phyloP scores from a whole-genome alignment of 92 coral and sea anemone species.

The Umimayanthus chanpuru region DNA sequence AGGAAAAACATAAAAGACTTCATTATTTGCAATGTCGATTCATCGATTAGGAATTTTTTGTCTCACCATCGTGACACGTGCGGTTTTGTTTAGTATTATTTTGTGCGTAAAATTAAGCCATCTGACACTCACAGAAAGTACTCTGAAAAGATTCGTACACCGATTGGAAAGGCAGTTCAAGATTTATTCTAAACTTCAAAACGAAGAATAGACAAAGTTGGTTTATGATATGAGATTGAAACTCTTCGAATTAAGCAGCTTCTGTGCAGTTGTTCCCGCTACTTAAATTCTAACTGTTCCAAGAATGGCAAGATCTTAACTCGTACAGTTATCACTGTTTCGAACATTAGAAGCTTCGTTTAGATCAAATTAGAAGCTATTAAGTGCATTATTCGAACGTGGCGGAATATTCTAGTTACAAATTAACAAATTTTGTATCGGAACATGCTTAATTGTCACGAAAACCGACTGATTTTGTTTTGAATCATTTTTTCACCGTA shows the following conservation, averaged over 20 bases:
- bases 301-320: conserved; percentile 15
- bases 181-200: background rate
- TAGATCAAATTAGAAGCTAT: conserved; percentile 31
- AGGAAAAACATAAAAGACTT: conserved; percentile 15
- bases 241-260: background rate
- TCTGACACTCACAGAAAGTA: conserved; percentile 17
- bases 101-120: conserved; percentile 17
- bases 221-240: background rate
- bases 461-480: conserved; percentile 25
- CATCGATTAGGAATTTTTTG: conserved; percentile 43
- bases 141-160: conserved; percentile 11
- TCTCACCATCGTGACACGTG: conserved; percentile 43
- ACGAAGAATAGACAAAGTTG: conserved; percentile 6
- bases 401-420: conserved; percentile 38
- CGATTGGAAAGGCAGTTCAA: conserved; percentile 10
- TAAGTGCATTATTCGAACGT: conserved; percentile 34
- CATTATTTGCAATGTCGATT: conserved; percentile 37
- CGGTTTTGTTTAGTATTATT: conserved; percentile 42
- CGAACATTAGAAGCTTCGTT: conserved; percentile 28
- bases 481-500: background rate
- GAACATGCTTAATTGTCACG: conserved; percentile 40
- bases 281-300: background rate
- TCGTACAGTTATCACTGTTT: conserved; percentile 8
- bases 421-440: conserved; percentile 45
- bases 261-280: background rate